Conservation (phyloP, 2,113 vertebrate genomes). For the Tenrec ecaudatus region DNA sequence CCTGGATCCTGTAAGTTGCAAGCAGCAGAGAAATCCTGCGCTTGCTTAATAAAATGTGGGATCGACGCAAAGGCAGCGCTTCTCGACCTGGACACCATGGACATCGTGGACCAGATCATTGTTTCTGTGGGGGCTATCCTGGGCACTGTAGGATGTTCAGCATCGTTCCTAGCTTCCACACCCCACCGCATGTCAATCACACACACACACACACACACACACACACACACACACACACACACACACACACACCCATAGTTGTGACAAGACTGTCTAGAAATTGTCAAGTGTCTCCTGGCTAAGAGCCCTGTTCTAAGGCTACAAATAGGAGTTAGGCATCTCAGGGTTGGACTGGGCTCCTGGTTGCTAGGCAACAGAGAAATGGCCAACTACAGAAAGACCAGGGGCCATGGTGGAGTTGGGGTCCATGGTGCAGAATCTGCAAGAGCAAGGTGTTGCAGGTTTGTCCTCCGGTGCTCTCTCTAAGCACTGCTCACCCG, state of each 20-base stretch:
- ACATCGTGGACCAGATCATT: fast-evolving
- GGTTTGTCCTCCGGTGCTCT: neutral
- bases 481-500: neutral
- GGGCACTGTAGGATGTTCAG: neutral
- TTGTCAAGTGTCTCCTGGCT: too few species aligned
- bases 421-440: neutral
- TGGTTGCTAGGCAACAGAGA: too few species aligned
- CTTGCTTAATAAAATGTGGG: neutral
- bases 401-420: neutral
- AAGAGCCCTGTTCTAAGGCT: neutral
- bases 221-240: too few species aligned
- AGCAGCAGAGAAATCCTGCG: neutral
- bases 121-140: neutral
- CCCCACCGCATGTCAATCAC: neutral
- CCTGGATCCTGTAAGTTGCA: neutral
- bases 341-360: neutral
- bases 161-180: neutral
- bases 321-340: neutral
- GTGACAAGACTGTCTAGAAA: neutral
- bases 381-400: neutral
- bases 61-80: neutral
- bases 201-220: too few species aligned
- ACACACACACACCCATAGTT: neutral
- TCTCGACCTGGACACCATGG: neutral
- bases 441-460: neutral